Evolutionary conservation across 2,797 vertebrate genomes (phyloP).

Genomic region (Lagorchestes hirsutus): DNA sequence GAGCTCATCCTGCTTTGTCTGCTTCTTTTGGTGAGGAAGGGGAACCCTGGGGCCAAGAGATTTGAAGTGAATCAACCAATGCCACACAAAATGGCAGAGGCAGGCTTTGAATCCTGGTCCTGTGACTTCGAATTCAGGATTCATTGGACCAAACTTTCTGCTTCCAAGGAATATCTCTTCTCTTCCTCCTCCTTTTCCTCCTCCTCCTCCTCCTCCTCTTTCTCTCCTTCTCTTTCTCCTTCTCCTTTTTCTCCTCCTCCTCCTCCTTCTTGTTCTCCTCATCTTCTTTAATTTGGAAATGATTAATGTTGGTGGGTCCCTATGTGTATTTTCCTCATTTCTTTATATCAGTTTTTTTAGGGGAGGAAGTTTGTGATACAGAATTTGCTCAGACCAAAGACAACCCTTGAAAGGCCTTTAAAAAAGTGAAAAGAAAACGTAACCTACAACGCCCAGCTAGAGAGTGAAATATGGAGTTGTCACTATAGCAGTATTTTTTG

Average conservation of each 20-base stretch:
- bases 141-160: not conserved
- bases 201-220: not conserved
- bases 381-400: not conserved
- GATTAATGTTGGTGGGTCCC: constrained; percentile 33
- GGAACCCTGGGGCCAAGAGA: not conserved
- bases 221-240: not conserved
- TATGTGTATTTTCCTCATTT: constrained; percentile 23
- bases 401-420: not conserved
- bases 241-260: not conserved
- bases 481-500: not conserved
- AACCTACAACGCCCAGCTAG: constrained; percentile 37
- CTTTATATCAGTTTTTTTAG: not conserved
- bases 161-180: not conserved
- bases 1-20: not conserved
- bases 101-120: not conserved
- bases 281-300: constrained; percentile 10
- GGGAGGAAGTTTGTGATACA: constrained; percentile 13
- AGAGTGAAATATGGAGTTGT: not conserved
- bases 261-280: not conserved
- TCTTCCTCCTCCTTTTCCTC: not conserved
- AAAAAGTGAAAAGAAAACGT: not conserved
- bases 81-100: not conserved
- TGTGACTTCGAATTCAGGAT: not conserved
- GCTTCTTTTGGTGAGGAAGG: not conserved
- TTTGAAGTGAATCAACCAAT: not conserved